These are phyloP conservation scores for Elachura formosa DNA, from an alignment of 2,113 vertebrate genomes.

Conservation along the genomic window DNA sequence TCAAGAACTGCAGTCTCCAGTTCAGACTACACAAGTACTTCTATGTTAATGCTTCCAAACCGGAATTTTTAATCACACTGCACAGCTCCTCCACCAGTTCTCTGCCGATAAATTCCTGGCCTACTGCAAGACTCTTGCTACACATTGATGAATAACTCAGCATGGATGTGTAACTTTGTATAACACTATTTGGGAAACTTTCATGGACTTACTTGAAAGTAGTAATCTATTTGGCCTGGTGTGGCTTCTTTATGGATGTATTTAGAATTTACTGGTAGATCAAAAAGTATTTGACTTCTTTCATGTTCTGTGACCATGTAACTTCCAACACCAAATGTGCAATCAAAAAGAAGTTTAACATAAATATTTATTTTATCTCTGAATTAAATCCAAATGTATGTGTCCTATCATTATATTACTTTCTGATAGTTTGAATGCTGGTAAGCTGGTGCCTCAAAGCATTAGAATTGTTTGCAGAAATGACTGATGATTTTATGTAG, in stretches of 20 bases:
- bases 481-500: slow-evolving; percentile 41
- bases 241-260: slow-evolving; percentile 74
- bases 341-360: slow-evolving; percentile 72
- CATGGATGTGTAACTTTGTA: slow-evolving; percentile 75
- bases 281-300: slow-evolving; percentile 78
- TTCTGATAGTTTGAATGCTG: slow-evolving; percentile 71
- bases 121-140: slow-evolving; percentile 66
- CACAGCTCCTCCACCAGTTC: slow-evolving; percentile 63
- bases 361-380: slow-evolving; percentile 74
- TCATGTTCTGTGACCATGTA: slow-evolving; percentile 84
- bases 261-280: slow-evolving; percentile 80
- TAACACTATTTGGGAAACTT: slow-evolving; percentile 62
- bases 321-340: slow-evolving; percentile 84
- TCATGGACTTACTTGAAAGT: slow-evolving; percentile 62
- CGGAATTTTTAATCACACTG: slow-evolving; percentile 69
- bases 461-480: slow-evolving; percentile 55
- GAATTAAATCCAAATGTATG: slow-evolving; percentile 64
- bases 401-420: slow-evolving; percentile 67
- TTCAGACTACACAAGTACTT: slow-evolving; percentile 50
- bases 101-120: slow-evolving; percentile 56
- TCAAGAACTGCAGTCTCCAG: slow-evolving; percentile 59
- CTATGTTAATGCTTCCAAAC: slow-evolving; percentile 70
- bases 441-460: slow-evolving; percentile 76
- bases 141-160: slow-evolving; percentile 67
- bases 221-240: slow-evolving; percentile 55